Base-by-base conservation (phyloP, 2,113 vertebrate species). In the Oxyruncus cristatus region DNA sequence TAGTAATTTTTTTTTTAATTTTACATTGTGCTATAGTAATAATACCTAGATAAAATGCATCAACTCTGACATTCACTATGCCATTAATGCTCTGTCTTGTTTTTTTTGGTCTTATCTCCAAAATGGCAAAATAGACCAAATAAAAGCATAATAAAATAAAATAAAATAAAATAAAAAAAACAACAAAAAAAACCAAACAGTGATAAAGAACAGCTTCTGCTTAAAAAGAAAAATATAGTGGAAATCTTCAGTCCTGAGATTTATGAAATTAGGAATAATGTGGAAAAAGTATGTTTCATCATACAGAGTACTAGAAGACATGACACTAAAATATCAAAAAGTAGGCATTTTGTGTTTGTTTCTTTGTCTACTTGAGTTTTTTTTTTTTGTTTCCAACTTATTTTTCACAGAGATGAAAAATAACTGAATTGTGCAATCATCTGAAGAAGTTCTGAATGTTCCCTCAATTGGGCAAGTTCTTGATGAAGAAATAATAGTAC, bases 291-390 rank as follows among this genome's bases (percentile, higher is more conserved):
- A 28, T 22, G 17, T 77, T 24, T 88, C 41, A 47, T n/a, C 19
- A 26, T 42, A 24, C 4, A 9, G 3, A 47, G n/a, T 37, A 26
- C 4, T 39, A 81, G 27, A 63, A 65, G 14, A 14, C 14, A 21
- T 27, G 22, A 24, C 3, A 23, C 18, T 30, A 33, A 61, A 61
- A 26, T 33, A 44, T 55, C 63, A 78, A 23, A 59, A 50, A 81
- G 8, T 10, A 12, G 9, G 14, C 9, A 3, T 5, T 1, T 15
- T 47, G 6, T 49, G 7, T 12, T 49, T 23, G 2, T 28, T 37
- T 35, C 6, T 8, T 49, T 27, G 4, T 27, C 21, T 33, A 5
- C 23, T 41, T 59, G 22, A 20, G 22, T 2, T 16, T 44, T 44
- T 50, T 3, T 5, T 52, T 5, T 53, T 30, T 71, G 32, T 71